These are phyloP conservation scores for Drosophila quadrilineata DNA, from an alignment of 1,140 invertebrate genomes.

Conservation along the genomic window DNA sequence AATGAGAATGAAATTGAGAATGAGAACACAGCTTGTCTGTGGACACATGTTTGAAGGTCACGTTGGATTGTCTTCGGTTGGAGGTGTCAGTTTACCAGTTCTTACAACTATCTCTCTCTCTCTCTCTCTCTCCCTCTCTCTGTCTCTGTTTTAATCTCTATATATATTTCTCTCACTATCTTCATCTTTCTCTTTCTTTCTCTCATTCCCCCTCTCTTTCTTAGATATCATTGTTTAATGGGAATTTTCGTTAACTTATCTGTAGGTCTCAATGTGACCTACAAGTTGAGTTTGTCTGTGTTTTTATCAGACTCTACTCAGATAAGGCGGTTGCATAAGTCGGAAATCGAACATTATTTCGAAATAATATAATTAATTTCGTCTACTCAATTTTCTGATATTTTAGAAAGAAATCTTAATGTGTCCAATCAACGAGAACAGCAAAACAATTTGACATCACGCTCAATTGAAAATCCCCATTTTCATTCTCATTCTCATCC, in stretches of 20 bases:
- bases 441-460: slow-evolving; percentile 48
- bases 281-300: too few species aligned
- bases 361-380: slow-evolving; percentile 8
- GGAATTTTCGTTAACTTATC: too few species aligned
- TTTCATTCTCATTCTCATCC: too few species aligned
- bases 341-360: too few species aligned
- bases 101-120: background rate
- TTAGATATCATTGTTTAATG: too few species aligned
- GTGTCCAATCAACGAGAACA: slow-evolving; percentile 25
- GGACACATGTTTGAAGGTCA: slow-evolving; percentile 32
- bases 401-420: too few species aligned
- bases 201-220: too few species aligned
- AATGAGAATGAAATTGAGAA: slow-evolving; percentile 14
- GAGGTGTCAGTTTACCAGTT: slow-evolving; percentile 25
- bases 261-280: too few species aligned
- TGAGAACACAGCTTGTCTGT: slow-evolving; percentile 5
- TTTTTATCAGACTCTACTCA: too few species aligned
- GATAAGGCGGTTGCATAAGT: too few species aligned
- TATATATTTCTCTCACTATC: background rate
- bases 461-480: background rate
- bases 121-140: background rate
- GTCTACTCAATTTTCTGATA: slow-evolving; percentile 39
- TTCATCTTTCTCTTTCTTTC: background rate
- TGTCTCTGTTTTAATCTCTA: too few species aligned
- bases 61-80: slow-evolving; percentile 8